Evolutionary conservation across 2,888 invertebrate species (phyloP).

Genomic region (Liodrosophila aerea): DNA sequence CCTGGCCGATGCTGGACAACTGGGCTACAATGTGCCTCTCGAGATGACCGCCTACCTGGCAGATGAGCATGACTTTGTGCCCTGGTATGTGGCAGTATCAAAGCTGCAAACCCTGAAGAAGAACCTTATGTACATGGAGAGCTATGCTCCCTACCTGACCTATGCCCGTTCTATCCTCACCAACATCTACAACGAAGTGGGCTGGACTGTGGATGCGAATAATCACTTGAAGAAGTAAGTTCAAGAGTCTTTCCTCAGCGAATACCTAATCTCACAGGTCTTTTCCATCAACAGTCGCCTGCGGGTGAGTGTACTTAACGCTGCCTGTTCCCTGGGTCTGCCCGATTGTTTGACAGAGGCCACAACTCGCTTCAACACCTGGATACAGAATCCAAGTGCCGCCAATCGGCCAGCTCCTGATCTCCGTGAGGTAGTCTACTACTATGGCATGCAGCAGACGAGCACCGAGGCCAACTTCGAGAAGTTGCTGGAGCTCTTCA

Average conservation of each 20-base stretch:
- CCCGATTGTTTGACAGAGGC: conserved; percentile 85
- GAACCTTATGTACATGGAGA: conserved; percentile 84
- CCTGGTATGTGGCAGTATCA: conserved; percentile 88
- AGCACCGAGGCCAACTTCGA: conserved; percentile 88
- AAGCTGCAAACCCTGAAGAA: conserved; percentile 83
- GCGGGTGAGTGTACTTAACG: conserved; percentile 84
- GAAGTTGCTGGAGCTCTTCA: conserved; percentile 87
- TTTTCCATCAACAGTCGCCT: neutral
- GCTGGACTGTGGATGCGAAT: conserved; percentile 85
- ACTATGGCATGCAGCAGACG: conserved; percentile 87
- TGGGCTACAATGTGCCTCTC: conserved; percentile 87
- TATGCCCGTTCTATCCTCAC: conserved; percentile 85
- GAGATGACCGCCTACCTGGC: conserved; percentile 87
- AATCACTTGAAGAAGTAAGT: conserved; percentile 80
- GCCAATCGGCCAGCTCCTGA: conserved; percentile 85
- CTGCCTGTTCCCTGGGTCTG: conserved; percentile 86
- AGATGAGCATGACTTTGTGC: conserved; percentile 87
- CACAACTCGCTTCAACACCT: conserved; percentile 84
- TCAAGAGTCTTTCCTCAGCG: too few relatives aligned
- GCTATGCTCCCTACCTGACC: conserved; percentile 84
- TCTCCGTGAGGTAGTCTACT: conserved; percentile 86
- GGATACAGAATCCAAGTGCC: conserved; percentile 83
- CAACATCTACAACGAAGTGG: conserved; percentile 85
- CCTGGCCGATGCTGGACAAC: conserved; percentile 87
- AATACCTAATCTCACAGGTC: too few relatives aligned